A percentile compares a stretch with the other conserved stretches of the same genome.
These are phyloP conservation scores for Drosophila orena DNA, from an alignment of 1,140 invertebrate genomes.

Conservation along the genomic window DNA sequence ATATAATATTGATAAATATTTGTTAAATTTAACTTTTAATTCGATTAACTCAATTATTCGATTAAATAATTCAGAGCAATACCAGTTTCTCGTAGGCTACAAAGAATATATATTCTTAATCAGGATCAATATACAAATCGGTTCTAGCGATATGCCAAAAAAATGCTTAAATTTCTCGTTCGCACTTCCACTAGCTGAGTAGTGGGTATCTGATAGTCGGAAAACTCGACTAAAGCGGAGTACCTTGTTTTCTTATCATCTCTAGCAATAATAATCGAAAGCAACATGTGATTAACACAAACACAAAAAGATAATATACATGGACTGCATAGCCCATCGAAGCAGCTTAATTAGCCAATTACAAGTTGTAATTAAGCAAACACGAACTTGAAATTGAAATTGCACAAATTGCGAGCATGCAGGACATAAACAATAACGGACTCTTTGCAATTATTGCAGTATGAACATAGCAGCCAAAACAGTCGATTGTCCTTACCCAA, in stretches of 20 bases:
- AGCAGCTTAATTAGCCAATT: conserved; percentile 38
- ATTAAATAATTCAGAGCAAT: background rate
- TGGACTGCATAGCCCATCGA: background rate
- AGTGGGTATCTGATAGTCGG: too few species aligned
- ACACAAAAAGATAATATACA: background rate
- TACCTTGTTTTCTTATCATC: background rate
- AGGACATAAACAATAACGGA: conserved; percentile 26
- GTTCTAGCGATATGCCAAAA: too few species aligned
- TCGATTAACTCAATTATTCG: too few species aligned
- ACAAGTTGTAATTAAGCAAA: conserved; percentile 37
- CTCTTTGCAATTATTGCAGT: conserved; percentile 36
- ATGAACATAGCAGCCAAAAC: background rate
- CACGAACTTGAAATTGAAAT: conserved; percentile 23
- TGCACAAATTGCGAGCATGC: background rate
- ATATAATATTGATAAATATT: too few species aligned
- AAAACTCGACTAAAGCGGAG: too few species aligned
- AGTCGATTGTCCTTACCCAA: background rate
- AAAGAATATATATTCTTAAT: too few species aligned
- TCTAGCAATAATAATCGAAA: background rate
- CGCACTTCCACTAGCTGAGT: too few species aligned
- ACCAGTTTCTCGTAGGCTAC: too few species aligned
- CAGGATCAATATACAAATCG: too few species aligned
- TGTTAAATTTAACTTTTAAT: too few species aligned
- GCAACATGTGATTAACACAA: background rate
- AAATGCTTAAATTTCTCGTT: too few species aligned